Evolutionary conservation across 2,797 vertebrate species (phyloP).

Genomic region (Neomorphus geoffroyi): DNA sequence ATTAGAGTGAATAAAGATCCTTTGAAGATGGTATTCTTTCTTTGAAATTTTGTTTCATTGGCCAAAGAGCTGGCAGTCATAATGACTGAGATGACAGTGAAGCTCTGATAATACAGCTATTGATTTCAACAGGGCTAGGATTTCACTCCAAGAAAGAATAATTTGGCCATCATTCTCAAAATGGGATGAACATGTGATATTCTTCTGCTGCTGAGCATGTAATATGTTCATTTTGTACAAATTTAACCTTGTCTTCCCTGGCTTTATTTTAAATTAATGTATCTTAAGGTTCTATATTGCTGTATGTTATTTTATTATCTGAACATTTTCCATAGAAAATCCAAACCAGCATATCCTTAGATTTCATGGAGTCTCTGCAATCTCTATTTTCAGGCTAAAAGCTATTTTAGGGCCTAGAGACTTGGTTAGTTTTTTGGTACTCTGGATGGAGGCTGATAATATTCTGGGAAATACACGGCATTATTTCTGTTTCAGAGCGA

Average conservation of each 20-base stretch:
- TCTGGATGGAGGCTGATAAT: not conserved
- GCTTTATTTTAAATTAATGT: not conserved
- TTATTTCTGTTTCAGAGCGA: slow-evolving; percentile 23
- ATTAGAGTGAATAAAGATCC: not conserved
- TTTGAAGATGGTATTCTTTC: not conserved
- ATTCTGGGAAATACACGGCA: not conserved
- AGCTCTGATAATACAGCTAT: not conserved
- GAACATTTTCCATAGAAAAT: not conserved
- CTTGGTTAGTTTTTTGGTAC: not conserved
- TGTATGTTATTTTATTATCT: not conserved
- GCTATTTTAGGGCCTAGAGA: not conserved
- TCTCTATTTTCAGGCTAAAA: not conserved
- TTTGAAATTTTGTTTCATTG: slow-evolving; percentile 13
- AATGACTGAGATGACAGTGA: not conserved
- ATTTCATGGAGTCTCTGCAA: not conserved
- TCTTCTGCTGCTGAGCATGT: not conserved
- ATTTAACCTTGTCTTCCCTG: not conserved
- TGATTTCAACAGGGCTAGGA: not conserved
- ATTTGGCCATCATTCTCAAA: not conserved
- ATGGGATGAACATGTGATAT: not conserved
- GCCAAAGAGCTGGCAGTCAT: not conserved
- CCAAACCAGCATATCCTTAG: not conserved
- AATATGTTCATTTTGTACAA: not conserved
- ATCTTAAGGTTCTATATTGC: not conserved
- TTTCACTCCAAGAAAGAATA: not conserved